Conservation (phyloP, 2,113 vertebrate species). For the Vireo altiloquus region DNA sequence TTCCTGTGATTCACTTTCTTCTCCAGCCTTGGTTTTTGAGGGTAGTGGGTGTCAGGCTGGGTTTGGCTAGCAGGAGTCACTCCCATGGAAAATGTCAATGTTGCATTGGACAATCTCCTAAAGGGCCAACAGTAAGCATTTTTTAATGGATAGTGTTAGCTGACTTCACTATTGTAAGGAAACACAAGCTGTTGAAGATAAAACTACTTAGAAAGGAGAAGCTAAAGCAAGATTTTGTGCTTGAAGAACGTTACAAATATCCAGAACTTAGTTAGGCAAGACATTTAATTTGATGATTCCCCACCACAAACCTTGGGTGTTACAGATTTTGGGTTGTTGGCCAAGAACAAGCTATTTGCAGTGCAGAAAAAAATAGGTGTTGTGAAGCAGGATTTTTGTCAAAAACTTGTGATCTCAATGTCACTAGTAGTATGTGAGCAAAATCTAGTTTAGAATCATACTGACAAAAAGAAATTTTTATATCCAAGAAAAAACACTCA, state of each 20-base stretch:
- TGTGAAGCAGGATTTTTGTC: background rate
- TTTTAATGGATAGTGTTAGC: background rate
- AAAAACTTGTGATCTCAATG: background rate
- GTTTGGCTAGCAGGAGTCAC: background rate
- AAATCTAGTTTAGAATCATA: background rate
- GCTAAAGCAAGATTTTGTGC: background rate
- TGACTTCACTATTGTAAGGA: background rate
- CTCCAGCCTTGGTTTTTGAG: background rate
- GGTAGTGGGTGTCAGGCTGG: background rate
- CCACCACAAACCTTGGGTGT: background rate
- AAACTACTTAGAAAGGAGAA: background rate
- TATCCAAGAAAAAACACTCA: background rate
- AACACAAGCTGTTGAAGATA: background rate
- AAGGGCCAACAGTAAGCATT: background rate
- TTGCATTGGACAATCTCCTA: background rate
- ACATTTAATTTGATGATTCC: background rate
- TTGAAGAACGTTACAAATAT: background rate
- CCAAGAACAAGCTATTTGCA: background rate
- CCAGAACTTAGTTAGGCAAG: background rate
- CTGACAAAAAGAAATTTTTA: background rate
- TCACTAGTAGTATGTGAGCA: background rate
- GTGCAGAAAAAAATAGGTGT: background rate
- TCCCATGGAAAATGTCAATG: background rate
- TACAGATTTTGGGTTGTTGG: background rate
- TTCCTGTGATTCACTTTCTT: background rate